Evolutionary conservation across 2,888 invertebrate species (phyloP), one percentile per base, ranked within the genome.

Genomic region (Ernsta delagoae): DNA sequence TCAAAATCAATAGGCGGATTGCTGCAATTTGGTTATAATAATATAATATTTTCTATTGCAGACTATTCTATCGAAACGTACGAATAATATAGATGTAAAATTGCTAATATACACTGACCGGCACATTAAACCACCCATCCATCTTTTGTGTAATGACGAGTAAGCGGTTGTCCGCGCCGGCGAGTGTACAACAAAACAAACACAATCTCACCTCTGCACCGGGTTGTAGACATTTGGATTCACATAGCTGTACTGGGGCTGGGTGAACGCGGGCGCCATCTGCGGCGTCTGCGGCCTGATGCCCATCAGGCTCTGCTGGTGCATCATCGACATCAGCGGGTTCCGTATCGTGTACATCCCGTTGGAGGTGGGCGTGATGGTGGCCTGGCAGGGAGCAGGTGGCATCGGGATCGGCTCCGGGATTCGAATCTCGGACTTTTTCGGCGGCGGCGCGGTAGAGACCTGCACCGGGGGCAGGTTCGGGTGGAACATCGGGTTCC

Each of bases 341-440:
- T 97, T 97, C 9, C 97, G 91, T 62, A 97, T 97, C 0, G 97
- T 97, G 71, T 97, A 97, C 97, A 97, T 97, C 8, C 97, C 97
- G 73, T 93, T 93, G 0, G 93, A 91, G 0, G 93, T 92, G 0
- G 94, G 93, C 0, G 94, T 93, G n/a, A 93, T 93, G 0, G 93
- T 92, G 0, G 92, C 93, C 76, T 93, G 92, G 82, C 93, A 91
- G 11, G 92, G 86, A 36, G 83, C 85, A 0, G 92, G 92, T 0
- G 93, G 92, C 90, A 93, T 92, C 0, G 93, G 92, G 8, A 92
- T 90, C 0, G 91, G 93, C 16, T 94, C 93, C 0, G 93, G 92
- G 1, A 93, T 83, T 12, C 92, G 81, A 11, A 91, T 88, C 59
- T 90, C 89, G 0, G 86, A 78, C 48, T 90, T 90, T 72, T 88